Evolutionary conservation across 1,140 invertebrate species (phyloP), one percentile per base, ranked within the genome.

Genomic region (Asobara japonica): DNA sequence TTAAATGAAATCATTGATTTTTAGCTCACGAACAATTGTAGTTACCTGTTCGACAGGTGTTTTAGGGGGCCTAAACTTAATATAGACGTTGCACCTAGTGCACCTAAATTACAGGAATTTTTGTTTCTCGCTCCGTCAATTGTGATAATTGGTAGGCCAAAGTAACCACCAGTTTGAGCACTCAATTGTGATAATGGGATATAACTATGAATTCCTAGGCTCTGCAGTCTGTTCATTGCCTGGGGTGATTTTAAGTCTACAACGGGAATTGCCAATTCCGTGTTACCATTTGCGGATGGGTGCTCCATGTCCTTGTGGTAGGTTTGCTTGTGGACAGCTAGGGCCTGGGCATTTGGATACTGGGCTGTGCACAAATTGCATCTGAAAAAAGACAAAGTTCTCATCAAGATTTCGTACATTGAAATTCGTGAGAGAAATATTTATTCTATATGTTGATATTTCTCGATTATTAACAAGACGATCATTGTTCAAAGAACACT

Each of bases 361-460:
- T 91, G 90, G 0, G 92, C 91, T 0, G 90, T 89, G 80, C 93
- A 94, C 11, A 92, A 84, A 77, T 93, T 91, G 75, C 93, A 94
- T 74, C 91, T 92, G 76, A 84, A 64, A 71, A 62, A 69, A 65
- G 10, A 27, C 2, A 45, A 41, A 16, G 5, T 51, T 27, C 5
- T 4, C 1, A 56, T 56, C 6, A 56, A 36, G 31, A 36, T 36
- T 36, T 36, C 11, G 31, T 36, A 36, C 31, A 36, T 36, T 36
- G n/a, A n/a, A n/a, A n/a, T n/a, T n/a, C n/a, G n/a, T n/a, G n/a
- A n/a, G n/a, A n/a, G n/a, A n/a, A n/a, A n/a, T n/a, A n/a, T n/a
- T n/a, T n/a, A n/a, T n/a, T n/a, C n/a, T n/a, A n/a, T n/a, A n/a
- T n/a, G n/a, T n/a, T n/a, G n/a, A n/a, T n/a, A n/a, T n/a, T n/a